Evolutionary conservation across 2,888 invertebrate genomes (phyloP).

Genomic region (Himalopsyche japonica): DNA sequence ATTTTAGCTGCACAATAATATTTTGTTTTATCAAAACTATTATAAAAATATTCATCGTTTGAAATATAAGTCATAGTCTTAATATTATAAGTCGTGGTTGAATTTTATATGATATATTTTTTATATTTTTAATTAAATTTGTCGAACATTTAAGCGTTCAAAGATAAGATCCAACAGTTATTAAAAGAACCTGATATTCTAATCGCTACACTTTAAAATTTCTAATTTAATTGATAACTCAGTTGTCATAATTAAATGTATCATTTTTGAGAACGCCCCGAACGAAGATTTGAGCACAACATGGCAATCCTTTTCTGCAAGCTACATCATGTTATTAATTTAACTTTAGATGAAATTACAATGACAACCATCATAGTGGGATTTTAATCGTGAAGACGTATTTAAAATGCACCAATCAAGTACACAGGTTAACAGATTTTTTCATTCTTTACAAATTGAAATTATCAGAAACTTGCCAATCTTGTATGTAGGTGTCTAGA

Average conservation of each 20-base stretch:
- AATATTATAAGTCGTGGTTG: too few species aligned
- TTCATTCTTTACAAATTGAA: neutral
- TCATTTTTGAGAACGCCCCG: neutral
- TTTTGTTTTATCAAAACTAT: too few species aligned
- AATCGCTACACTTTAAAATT: neutral
- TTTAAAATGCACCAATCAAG: neutral
- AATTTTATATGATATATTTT: too few species aligned
- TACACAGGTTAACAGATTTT: neutral
- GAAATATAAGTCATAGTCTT: too few species aligned
- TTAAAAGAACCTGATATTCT: too few species aligned
- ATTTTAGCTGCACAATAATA: too few species aligned
- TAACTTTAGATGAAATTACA: neutral
- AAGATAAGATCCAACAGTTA: too few species aligned
- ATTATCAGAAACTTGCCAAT: neutral
- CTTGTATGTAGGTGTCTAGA: neutral
- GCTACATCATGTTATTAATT: neutral
- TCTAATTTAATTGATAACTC: neutral
- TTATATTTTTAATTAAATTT: too few species aligned
- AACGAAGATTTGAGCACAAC: neutral
- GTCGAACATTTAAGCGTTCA: too few species aligned
- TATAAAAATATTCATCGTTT: too few species aligned
- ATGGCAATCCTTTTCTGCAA: neutral
- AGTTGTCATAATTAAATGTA: neutral
- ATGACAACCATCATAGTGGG: neutral
- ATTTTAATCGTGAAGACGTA: neutral